These are phyloP conservation scores for Pogonus chalceus DNA, from an alignment of 1,140 invertebrate genomes.

Conservation along the genomic window DNA sequence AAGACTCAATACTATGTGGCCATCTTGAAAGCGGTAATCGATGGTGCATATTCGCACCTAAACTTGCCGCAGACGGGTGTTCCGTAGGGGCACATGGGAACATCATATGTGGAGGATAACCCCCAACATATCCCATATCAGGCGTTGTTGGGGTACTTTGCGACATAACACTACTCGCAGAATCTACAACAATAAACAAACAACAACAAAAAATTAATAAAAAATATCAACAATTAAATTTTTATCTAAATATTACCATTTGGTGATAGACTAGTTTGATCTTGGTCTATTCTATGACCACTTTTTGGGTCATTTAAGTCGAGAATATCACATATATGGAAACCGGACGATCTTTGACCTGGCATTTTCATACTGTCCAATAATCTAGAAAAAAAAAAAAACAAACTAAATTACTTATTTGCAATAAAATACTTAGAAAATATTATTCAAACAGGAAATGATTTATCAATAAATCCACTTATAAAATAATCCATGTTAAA, in stretches of 20 bases:
- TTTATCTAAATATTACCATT: constrained; percentile 6
- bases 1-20: not conserved
- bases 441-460: not conserved
- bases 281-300: constrained; percentile 22
- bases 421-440: not conserved
- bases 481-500: too few species aligned
- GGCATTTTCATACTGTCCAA: constrained; percentile 58
- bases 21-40: not conserved
- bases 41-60: not conserved
- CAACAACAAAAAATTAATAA: not conserved
- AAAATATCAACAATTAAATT: not conserved
- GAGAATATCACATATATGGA: constrained; percentile 54
- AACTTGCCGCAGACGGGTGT: not conserved
- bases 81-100: not conserved
- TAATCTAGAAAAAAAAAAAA: constrained; percentile 39
- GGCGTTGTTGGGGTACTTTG: not conserved
- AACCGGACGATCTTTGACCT: constrained; percentile 42
- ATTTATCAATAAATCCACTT: too few species aligned
- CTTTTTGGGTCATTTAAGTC: constrained; percentile 42
- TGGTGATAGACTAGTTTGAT: constrained; percentile 9
- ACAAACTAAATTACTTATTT: not conserved
- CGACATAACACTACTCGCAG: not conserved
- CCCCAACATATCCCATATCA: not conserved
- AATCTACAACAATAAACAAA: not conserved
- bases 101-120: not conserved